Evolutionary conservation across 2,888 invertebrate genomes (phyloP), one percentile per base, ranked within the genome.

Genomic region (Chloroclysta siterata): DNA sequence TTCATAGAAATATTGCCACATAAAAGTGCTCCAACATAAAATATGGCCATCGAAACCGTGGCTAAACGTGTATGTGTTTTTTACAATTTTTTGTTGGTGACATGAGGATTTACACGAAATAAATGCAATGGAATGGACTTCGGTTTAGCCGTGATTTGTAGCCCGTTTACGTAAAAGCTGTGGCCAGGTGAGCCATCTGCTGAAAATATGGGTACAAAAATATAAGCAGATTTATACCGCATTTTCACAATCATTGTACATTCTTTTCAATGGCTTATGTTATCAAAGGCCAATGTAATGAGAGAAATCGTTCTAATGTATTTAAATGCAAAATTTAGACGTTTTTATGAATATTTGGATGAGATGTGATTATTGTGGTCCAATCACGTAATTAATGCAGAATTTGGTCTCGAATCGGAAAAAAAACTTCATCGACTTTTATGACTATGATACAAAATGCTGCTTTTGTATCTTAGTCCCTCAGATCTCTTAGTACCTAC

Each of bases 1-100:
- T 66, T 50, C 66, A 63, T 66, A 48, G 66, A 69, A 68, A 70
- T 69, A 72, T 66, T 61, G 70, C 64, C 66, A 62, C 72, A 69
- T 72, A 72, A 72, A 70, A 70, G 60, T 68, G 61, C 66, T 68
- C 55, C 42, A 42, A 59, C 13, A 52, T 68, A 68, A 72, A 66
- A 69, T 72, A 70, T 69, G 59, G 28, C 67, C 65, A 53, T 66
- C 53, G 52, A 57, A 69, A 63, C 65, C 67, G 61, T 65, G 63
- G 62, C 67, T 61, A 66, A 64, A 55, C 59, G 61, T 50, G 61
- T 50, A 58, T 53, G 53, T 65, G 60, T 66, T 63, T 60, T 29
- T 62, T 55, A 44, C 44, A 52, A 51, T 62, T 60, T 66, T 65
- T 70, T 57, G 61, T 63, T 41, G 54, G 63, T 60, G 65, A 60